Evolutionary conservation across 2,797 vertebrate species (phyloP).

Genomic region (Macropus fuliginosus): DNA sequence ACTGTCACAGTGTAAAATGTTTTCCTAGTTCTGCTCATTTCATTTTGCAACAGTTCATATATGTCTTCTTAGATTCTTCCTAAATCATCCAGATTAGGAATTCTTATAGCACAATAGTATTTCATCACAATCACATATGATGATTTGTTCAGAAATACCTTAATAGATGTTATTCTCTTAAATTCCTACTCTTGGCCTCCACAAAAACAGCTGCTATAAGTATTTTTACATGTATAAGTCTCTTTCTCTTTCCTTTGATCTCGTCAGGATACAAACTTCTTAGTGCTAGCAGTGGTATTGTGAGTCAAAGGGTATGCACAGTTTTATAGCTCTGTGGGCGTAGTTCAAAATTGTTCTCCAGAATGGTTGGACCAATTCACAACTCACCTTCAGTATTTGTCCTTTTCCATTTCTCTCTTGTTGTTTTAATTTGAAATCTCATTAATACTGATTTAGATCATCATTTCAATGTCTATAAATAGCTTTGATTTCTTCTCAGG

Average conservation of each 20-base stretch:
- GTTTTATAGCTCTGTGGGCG: background rate
- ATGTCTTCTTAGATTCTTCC: no score
- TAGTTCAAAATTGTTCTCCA: background rate
- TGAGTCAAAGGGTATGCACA: no score
- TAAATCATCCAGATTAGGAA: no score
- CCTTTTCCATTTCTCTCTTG: background rate
- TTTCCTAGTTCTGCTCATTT: no score
- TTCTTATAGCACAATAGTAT: no score
- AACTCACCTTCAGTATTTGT: no score
- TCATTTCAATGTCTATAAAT: background rate
- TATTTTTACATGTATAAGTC: background rate
- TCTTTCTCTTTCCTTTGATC: background rate
- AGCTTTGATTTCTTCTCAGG: no score
- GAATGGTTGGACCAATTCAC: background rate
- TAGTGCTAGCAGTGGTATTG: background rate
- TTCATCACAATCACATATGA: no score
- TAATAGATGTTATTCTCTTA: no score
- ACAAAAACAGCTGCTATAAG: background rate
- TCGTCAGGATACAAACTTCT: background rate
- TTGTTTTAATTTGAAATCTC: background rate
- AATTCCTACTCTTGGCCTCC: background rate
- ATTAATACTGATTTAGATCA: background rate
- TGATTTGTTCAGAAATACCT: no score
- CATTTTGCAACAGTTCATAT: no score
- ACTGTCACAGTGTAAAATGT: no score